Evolutionary conservation across 2,797 vertebrate genomes (phyloP).

Genomic region (Trichosurus vulpecula): DNA sequence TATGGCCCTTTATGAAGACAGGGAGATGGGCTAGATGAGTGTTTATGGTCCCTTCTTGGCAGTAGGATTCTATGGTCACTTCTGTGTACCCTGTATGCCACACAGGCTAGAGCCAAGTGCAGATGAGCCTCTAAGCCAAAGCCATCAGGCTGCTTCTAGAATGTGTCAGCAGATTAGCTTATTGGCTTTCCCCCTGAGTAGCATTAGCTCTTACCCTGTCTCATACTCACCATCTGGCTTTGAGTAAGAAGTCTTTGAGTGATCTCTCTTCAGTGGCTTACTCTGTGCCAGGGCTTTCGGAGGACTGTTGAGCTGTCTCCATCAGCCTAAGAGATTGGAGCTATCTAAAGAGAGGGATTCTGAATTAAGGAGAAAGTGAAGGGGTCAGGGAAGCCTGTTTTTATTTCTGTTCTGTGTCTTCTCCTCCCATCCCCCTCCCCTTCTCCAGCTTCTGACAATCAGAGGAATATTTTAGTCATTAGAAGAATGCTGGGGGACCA

Average conservation of each 20-base stretch:
- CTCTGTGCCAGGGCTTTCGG: slow-evolving; percentile 65
- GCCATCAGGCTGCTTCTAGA: slow-evolving; percentile 58
- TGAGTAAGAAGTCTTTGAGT: slow-evolving; percentile 69
- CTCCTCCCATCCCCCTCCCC: neutral
- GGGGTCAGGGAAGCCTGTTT: neutral
- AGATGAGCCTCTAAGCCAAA: slow-evolving; percentile 62
- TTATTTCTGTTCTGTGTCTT: neutral
- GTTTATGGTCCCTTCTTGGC: neutral
- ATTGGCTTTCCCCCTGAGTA: slow-evolving; percentile 73
- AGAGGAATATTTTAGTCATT: slow-evolving; percentile 40
- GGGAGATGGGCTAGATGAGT: neutral
- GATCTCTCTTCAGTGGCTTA: slow-evolving; percentile 67
- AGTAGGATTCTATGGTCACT: slow-evolving; percentile 28
- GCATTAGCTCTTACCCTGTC: slow-evolving; percentile 73
- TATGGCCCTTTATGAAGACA: neutral
- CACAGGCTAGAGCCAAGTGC: slow-evolving; percentile 54
- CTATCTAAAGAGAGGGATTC: slow-evolving; percentile 33
- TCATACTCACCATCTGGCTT: slow-evolving; percentile 77
- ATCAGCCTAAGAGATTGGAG: neutral
- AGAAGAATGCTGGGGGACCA: neutral
- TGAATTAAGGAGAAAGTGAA: neutral
- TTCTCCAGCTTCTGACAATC: slow-evolving; percentile 5
- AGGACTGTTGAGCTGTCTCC: slow-evolving; percentile 40
- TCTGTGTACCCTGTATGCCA: slow-evolving; percentile 32
- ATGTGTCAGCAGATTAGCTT: slow-evolving; percentile 70